A percentile compares a stretch with the other conserved stretches of the same genome.
phyloP scores from a whole-genome alignment of 2,888 invertebrate species.

The Trisateles emortualis region DNA sequence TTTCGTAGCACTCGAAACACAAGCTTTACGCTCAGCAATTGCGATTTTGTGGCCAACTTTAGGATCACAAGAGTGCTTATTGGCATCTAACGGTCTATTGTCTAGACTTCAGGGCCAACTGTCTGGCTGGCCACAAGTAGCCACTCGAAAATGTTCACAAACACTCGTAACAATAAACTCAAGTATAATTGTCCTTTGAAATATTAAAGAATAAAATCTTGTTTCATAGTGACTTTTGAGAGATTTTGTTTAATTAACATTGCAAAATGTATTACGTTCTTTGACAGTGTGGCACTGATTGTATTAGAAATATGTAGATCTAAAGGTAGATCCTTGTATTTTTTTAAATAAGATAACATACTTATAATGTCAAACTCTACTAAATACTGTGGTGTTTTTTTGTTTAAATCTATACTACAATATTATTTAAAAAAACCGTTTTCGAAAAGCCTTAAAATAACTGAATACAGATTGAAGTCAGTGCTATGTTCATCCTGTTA shows the following conservation, averaged over 20 bases:
- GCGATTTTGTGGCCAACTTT: slow-evolving; percentile 3
- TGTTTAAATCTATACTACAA: too few relatives aligned
- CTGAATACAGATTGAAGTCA: too few relatives aligned
- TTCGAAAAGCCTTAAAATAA: too few relatives aligned
- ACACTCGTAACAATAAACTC: slow-evolving; percentile 15
- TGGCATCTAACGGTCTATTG: slow-evolving; percentile 48
- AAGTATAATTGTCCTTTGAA: slow-evolving; percentile 13
- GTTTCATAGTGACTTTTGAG: neutral
- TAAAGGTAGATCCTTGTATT: too few relatives aligned
- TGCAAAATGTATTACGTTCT: too few relatives aligned
- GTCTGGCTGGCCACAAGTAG: slow-evolving; percentile 45
- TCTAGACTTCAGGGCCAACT: slow-evolving; percentile 57
- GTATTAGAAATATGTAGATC: too few relatives aligned
- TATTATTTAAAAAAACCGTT: too few relatives aligned
- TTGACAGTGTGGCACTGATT: too few relatives aligned
- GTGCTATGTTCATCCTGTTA: too few relatives aligned
- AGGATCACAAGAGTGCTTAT: slow-evolving; percentile 40
- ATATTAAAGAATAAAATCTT: neutral
- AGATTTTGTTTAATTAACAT: neutral
- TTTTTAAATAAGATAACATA: too few relatives aligned
- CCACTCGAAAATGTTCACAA: slow-evolving; percentile 28
- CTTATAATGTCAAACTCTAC: too few relatives aligned
- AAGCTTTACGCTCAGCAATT: slow-evolving; percentile 1
- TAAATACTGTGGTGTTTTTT: too few relatives aligned
- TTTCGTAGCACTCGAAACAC: neutral